Conservation (phyloP, 2,888 invertebrate genomes). For the Onchidella celtica region DNA sequence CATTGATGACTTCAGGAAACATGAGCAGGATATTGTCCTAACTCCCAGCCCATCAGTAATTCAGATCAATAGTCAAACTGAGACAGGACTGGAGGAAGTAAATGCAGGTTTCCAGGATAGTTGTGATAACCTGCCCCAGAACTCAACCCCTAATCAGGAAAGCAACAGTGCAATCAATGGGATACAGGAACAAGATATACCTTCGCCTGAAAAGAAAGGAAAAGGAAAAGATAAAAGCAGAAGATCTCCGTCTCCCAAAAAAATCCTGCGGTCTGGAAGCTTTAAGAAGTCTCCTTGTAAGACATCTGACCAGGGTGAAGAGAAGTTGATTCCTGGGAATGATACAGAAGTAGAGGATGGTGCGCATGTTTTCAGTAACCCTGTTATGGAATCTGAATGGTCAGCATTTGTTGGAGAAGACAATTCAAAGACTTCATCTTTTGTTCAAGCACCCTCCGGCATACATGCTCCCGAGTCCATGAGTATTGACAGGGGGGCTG, state of each 20-base stretch:
- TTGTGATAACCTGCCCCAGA: neutral
- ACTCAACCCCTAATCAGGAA: neutral
- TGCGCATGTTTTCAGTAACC: slow-evolving; percentile 67
- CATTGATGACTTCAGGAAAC: slow-evolving; percentile 28
- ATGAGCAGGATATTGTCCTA: slow-evolving; percentile 21
- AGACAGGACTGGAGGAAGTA: slow-evolving; percentile 46
- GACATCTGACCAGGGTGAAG: slow-evolving; percentile 28
- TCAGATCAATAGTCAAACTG: neutral
- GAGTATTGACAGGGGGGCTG: slow-evolving; percentile 38
- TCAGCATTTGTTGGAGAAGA: slow-evolving; percentile 62
- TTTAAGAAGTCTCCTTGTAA: slow-evolving; percentile 42
- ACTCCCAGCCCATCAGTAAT: slow-evolving; percentile 28
- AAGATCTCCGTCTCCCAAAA: slow-evolving; percentile 51
- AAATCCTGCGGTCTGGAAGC: slow-evolving; percentile 39
- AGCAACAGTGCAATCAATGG: neutral
- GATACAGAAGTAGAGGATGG: slow-evolving; percentile 46
- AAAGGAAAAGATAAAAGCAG: slow-evolving; percentile 13
- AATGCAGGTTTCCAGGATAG: slow-evolving; percentile 53
- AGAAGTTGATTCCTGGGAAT: slow-evolving; percentile 27
- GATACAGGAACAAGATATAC: neutral
- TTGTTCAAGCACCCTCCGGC: no score
- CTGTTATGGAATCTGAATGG: slow-evolving; percentile 61
- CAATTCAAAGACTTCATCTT: neutral
- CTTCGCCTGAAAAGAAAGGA: slow-evolving; percentile 2
- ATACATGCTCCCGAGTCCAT: slow-evolving; percentile 20